These are phyloP conservation scores for Gambelia wislizenii DNA, from an alignment of 2,797 vertebrate species.

Conservation along the genomic window DNA sequence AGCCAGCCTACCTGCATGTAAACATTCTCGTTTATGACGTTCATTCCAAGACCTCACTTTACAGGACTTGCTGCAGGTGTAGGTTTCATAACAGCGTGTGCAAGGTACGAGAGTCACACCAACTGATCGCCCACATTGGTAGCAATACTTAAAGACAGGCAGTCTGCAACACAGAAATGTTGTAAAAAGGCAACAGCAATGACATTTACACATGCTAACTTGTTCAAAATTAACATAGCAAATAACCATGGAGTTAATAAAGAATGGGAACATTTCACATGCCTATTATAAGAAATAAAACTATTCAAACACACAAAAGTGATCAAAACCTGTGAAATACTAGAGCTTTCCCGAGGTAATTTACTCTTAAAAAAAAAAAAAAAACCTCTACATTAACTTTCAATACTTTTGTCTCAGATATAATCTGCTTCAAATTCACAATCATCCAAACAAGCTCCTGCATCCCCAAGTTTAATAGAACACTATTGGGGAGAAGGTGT, in stretches of 20 bases:
- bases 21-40: conserved; percentile 83
- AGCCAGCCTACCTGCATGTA: conserved; percentile 35
- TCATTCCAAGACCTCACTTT: conserved; percentile 81
- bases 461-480: background rate
- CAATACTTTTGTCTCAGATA: background rate
- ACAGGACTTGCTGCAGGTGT: conserved; percentile 85
- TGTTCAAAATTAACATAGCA: background rate
- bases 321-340: background rate
- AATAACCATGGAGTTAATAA: background rate
- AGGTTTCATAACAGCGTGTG: conserved; percentile 80
- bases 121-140: conserved; percentile 84
- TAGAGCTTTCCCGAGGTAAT: background rate
- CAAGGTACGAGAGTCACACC: conserved; percentile 80
- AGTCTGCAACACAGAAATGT: conserved; percentile 63
- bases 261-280: background rate
- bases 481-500: background rate
- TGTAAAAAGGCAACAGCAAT: background rate
- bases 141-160: conserved; percentile 83
- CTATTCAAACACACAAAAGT: background rate
- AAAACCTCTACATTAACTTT: background rate
- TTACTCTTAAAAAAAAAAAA: background rate
- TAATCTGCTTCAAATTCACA: background rate
- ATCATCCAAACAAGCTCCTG: background rate
- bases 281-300: background rate
- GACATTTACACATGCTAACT: background rate